Evolutionary conservation across 2,888 invertebrate species (phyloP).

Genomic region (Pterostichus madidus): DNA sequence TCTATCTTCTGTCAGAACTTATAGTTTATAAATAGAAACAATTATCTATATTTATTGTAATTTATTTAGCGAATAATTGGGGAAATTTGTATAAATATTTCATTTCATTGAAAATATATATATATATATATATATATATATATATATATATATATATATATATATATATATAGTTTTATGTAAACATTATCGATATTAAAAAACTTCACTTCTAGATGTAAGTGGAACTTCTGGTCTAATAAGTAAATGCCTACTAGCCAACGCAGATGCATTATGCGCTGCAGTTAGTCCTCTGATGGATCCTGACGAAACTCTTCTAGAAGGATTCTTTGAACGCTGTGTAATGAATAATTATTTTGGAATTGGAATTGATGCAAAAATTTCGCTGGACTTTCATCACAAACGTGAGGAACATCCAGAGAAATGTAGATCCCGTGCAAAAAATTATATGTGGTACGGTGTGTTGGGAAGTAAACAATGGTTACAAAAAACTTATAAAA

Average conservation of each 20-base stretch:
- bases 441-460: conserved; percentile 98
- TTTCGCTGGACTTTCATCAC: conserved; percentile 97
- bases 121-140: too few relatives aligned
- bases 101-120: too few relatives aligned
- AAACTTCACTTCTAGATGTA: conserved; percentile 78
- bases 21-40: too few relatives aligned
- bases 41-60: too few relatives aligned
- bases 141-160: too few relatives aligned
- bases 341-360: conserved; percentile 99
- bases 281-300: conserved; percentile 98
- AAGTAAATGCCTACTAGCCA: conserved; percentile 95
- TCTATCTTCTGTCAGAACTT: too few relatives aligned
- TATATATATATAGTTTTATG: too few relatives aligned
- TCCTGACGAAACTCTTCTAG: conserved; percentile 91
- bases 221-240: conserved; percentile 91
- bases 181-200: too few relatives aligned
- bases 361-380: conserved; percentile 98
- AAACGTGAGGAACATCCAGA: conserved; percentile 98
- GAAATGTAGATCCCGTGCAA: conserved; percentile 95
- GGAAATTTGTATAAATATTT: too few relatives aligned
- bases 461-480: conserved; percentile 89
- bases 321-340: conserved; percentile 94
- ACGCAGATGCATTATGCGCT: conserved; percentile 97
- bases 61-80: too few relatives aligned
- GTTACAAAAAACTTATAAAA: conserved; percentile 95